Conservation (phyloP, 2,113 vertebrate species). For the Trogon surrucura region DNA sequence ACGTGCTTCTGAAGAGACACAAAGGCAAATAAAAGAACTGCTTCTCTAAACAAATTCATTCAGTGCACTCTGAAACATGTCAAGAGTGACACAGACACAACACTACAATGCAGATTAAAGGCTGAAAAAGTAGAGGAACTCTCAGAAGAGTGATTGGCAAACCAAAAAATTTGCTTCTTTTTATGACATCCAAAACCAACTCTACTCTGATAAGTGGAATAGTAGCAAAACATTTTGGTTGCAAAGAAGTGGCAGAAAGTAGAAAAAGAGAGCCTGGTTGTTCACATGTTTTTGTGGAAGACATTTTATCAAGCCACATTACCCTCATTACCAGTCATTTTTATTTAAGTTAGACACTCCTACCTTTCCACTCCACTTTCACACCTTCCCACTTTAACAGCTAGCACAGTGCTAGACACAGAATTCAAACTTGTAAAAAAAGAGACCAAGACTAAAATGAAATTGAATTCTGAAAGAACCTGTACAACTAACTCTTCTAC, state of each 20-base stretch:
- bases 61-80: not conserved
- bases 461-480: not conserved
- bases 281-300: not conserved
- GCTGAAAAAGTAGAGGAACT: not conserved
- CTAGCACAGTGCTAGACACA: not conserved
- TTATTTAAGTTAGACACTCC: not conserved
- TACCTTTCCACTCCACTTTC: not conserved
- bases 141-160: not conserved
- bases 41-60: not conserved
- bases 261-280: not conserved
- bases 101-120: not conserved
- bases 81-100: not conserved
- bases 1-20: not conserved
- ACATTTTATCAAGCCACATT: not conserved
- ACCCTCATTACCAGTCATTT: not conserved
- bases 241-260: not conserved
- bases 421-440: not conserved
- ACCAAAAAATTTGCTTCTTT: not conserved
- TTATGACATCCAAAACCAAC: not conserved
- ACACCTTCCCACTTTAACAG: not conserved
- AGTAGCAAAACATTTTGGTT: not conserved
- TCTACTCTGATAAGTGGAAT: not conserved
- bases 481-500: not conserved
- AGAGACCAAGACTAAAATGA: not conserved
- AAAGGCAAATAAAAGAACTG: not conserved